Evolutionary conservation across 2,113 vertebrate species (phyloP), one percentile per base, ranked within the genome.

Genomic region (Dermatemys mawii): DNA sequence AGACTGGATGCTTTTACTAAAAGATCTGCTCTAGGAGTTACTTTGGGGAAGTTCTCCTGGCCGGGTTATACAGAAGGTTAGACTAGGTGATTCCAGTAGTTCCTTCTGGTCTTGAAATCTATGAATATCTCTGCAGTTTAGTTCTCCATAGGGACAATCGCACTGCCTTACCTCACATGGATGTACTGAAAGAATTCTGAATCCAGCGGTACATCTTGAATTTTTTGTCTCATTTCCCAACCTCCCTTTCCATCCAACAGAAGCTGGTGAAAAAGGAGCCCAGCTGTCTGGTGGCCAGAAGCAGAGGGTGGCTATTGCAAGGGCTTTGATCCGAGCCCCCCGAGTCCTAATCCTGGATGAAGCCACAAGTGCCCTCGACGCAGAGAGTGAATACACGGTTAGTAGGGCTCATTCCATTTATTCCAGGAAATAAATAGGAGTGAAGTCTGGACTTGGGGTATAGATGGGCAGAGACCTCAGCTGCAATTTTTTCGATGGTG

Each of bases 251-350:
- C 35, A 53, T 89, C 83, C 85, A 90, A 44, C 96, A 99, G 99
- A 98, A 97, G 99, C 99, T 0, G 99, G 99, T 24, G 99, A 99
- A 90, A 99, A 99, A 93, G 99, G 99, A 17, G 97, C 99, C 35
- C 99, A 99, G 97, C 95, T 99, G 35, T 99, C 99, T 0, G 99
- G 99, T 0, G 99, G 99, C 11, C 99, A 99, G 98, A 99, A 99
- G 96, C 99, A 99, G 94, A 98, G 99, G 44, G 99, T 99, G 82
- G 99, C 99, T 32, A 99, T 99, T 55, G 99, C 99, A 19, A 98
- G 99, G 89, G 99, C 99, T 49, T 97, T 99, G 89, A 98, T 99
- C 92, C 98, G 99, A 87, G 91, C 98, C 12, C 99, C 99, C 6
- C 98, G 97, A 0, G 98, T 99, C 93, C 99, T 99, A 4, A 98